These are phyloP conservation scores for Conus ventricosus DNA, from an alignment of 1,140 invertebrate species.

Conservation along the genomic window DNA sequence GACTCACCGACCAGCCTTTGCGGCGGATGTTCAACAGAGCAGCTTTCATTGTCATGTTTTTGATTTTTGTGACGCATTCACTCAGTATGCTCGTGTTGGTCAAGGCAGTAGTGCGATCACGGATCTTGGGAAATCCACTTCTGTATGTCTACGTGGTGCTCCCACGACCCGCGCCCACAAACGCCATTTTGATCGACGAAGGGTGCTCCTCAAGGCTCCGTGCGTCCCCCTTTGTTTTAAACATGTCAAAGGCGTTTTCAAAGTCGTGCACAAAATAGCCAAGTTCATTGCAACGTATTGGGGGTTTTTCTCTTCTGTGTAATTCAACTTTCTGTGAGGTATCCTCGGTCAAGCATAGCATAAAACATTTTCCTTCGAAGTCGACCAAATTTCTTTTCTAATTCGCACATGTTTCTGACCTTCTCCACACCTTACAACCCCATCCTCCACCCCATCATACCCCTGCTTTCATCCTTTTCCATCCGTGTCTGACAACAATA, in stretches of 20 bases:
- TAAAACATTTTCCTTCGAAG: too few species aligned
- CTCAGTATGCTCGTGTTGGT: constrained; percentile 5
- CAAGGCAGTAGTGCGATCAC: constrained; percentile 57
- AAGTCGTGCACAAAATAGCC: background rate
- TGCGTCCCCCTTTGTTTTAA: background rate
- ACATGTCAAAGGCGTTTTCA: background rate
- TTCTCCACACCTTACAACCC: too few species aligned
- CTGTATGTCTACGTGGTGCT: constrained; percentile 54
- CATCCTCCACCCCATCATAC: too few species aligned
- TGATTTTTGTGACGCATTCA: background rate
- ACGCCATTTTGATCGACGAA: constrained; percentile 32
- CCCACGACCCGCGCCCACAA: constrained; percentile 65
- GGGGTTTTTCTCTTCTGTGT: too few species aligned
- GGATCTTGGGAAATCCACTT: constrained; percentile 71
- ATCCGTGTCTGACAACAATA: too few species aligned
- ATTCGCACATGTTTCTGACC: too few species aligned
- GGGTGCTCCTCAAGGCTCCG: constrained; percentile 11
- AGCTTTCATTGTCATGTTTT: background rate
- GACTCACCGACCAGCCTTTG: background rate
- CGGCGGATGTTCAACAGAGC: background rate
- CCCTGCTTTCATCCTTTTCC: too few species aligned
- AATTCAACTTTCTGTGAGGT: too few species aligned
- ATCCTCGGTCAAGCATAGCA: too few species aligned
- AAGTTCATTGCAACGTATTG: too few species aligned
- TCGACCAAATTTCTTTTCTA: too few species aligned